Conservation (phyloP, 1,140 invertebrate genomes). For the Papilio aristodemus region DNA sequence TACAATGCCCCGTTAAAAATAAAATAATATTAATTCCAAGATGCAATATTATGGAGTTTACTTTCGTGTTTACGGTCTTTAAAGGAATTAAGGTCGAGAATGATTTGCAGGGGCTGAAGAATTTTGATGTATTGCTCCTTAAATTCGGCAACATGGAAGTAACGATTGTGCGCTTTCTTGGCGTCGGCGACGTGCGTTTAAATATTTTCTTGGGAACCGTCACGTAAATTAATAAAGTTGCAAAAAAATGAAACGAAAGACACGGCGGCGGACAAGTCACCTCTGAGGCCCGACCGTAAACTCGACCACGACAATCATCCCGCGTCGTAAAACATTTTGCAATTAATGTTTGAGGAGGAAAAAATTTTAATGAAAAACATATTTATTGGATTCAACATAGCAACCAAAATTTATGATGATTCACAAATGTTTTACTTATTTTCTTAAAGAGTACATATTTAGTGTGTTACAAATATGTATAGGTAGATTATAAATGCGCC, state of each 20-base stretch:
- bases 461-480: too few relatives aligned
- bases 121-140: constrained; percentile 27
- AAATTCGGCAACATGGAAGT: constrained; percentile 29
- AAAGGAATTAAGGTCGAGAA: constrained; percentile 29
- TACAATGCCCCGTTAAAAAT: constrained; percentile 56
- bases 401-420: neutral
- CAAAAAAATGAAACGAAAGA: constrained; percentile 50
- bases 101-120: constrained; percentile 16
- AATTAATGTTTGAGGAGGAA: constrained; percentile 19
- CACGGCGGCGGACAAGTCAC: constrained; percentile 55
- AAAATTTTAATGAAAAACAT: neutral
- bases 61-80: constrained; percentile 30
- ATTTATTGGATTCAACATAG: neutral
- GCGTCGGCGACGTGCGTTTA: constrained; percentile 48
- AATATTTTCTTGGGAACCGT: constrained; percentile 63
- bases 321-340: constrained; percentile 29
- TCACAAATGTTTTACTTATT: neutral
- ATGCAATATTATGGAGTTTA: constrained; percentile 43
- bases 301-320: constrained; percentile 24
- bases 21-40: constrained; percentile 56
- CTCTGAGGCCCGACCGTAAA: constrained; percentile 53
- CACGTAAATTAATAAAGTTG: constrained; percentile 70
- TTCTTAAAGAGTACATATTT: too few relatives aligned
- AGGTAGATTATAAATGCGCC: too few relatives aligned
- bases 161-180: constrained; percentile 43